Evolutionary conservation across 2,113 vertebrate species (phyloP).

Genomic region (Nansenia antarctica): DNA sequence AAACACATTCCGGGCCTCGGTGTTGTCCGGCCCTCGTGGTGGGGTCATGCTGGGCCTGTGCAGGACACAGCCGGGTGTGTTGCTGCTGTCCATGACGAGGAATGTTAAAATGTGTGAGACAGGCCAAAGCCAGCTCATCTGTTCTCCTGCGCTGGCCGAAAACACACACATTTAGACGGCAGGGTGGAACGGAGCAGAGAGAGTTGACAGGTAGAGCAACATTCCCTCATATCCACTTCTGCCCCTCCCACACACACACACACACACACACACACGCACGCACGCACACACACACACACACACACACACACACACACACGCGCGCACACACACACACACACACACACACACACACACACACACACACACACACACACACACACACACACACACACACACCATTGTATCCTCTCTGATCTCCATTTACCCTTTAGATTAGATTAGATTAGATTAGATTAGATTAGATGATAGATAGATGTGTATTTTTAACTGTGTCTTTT

Average conservation of each 20-base stretch:
- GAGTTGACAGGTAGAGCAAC: slow-evolving; percentile 61
- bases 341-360: no score
- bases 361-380: no score
- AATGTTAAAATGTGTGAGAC: slow-evolving; percentile 75
- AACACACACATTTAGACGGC: slow-evolving; percentile 32
- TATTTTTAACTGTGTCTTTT: no score
- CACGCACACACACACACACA: no score
- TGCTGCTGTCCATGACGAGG: slow-evolving; percentile 69
- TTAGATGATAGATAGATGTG: no score
- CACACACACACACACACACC: no score
- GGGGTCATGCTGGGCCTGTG: neutral
- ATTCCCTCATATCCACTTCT: neutral
- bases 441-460: no score
- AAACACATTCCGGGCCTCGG: neutral
- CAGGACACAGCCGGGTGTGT: neutral
- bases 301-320: no score
- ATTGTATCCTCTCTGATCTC: no score
- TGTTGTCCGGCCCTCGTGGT: slow-evolving; percentile 2
- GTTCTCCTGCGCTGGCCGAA: slow-evolving; percentile 45
- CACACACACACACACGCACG: no score
- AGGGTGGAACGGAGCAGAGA: slow-evolving; percentile 40
- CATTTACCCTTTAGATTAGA: no score
- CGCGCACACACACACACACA: no score
- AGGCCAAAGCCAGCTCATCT: slow-evolving; percentile 73
- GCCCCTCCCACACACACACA: neutral